Percentiles rank a stretch among this genome's conserved stretches.
phyloP scores from a whole-genome alignment of 2,888 invertebrate species.

The Trichopria drosophilae region DNA sequence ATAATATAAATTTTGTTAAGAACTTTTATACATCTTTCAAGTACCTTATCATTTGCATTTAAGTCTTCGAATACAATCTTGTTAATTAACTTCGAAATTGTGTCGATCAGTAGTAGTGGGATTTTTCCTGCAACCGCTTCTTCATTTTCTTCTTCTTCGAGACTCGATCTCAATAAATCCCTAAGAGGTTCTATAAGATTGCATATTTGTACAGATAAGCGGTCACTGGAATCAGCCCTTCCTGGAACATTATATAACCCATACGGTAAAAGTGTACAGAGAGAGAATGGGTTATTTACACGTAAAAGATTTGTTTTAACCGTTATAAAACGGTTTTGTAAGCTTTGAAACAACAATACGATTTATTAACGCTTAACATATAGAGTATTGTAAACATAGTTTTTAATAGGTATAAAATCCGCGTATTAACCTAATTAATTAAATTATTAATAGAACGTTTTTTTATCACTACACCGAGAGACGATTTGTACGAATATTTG shows the following conservation, averaged over 20 bases:
- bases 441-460: no score
- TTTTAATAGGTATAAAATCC: no score
- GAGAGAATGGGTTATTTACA: neutral
- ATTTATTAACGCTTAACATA: no score
- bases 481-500: no score
- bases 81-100: conserved; percentile 43
- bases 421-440: no score
- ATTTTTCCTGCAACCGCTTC: conserved; percentile 40
- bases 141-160: conserved; percentile 41
- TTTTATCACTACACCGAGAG: no score
- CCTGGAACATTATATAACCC: conserved; percentile 30
- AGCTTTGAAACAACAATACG: no score
- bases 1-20: neutral
- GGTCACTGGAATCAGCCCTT: conserved; percentile 22
- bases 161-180: conserved; percentile 33
- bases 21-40: conserved; percentile 2
- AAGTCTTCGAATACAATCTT: conserved; percentile 44
- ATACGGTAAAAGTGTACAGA: neutral
- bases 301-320: no score
- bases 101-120: conserved; percentile 46
- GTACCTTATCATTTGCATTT: conserved; percentile 32
- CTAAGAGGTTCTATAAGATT: conserved; percentile 40
- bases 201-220: conserved; percentile 40
- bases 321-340: no score
- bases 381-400: no score